Evolutionary conservation across 2,888 invertebrate genomes (phyloP), one percentile per base, ranked within the genome.

Genomic region (Aspidiotus destructor): DNA sequence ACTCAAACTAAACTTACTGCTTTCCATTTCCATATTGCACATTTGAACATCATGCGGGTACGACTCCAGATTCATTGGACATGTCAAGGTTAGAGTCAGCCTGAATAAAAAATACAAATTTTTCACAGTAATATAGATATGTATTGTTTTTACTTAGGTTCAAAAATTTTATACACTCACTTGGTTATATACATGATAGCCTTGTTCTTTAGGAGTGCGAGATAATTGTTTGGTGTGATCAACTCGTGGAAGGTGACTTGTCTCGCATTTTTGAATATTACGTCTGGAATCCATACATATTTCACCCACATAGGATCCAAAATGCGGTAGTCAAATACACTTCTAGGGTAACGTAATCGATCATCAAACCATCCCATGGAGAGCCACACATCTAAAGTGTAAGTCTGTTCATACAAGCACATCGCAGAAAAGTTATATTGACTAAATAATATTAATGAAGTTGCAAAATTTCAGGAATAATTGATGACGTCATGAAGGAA

Each of bases 1-100:
- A n/a, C n/a, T n/a, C n/a, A n/a, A n/a, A 13, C n/a, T 57, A 0
- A 28, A 60, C 67, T 8, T 60, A 67, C 67, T 67, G 48, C 67
- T 67, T 67, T 67, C 67, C 10, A 67, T 67, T 60, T 67, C 52
- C 48, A 67, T 40, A 52, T 58, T 60, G 60, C 67, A 67, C 44
- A 58, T 52, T 52, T 67, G 67, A 40, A 58, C 44, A 60, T 67
- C 67, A 28, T 67, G 67, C n/a, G 67, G 67, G 40, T 67, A 67
- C 40, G 42, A 9, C 60, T 52, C 48, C 16, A 67, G 58, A 67
- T 58, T 58, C 67, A 67, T 67, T 13, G n/a, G 41, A 40, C 67
- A 67, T 6, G 67, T 67, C 11, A 67, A 15, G 1, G 28, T 11
- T 10, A 58, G 10, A 48, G 67, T 67, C 15, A 67, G n/a, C 13